A percentile compares a stretch with the other conserved stretches of the same genome.
phyloP scores from a whole-genome alignment of 2,797 vertebrate genomes.

The Alauda arvensis region DNA sequence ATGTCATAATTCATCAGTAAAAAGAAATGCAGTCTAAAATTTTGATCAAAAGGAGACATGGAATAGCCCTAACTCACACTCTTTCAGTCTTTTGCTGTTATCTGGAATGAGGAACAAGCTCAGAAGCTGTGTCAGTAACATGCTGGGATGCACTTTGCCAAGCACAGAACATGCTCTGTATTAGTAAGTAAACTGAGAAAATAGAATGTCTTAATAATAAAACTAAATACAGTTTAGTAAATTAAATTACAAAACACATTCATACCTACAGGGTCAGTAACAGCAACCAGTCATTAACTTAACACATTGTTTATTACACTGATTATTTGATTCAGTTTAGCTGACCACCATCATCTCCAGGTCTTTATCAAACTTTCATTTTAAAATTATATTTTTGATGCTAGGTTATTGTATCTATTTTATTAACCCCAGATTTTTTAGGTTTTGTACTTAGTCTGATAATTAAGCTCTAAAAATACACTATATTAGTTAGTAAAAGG shows the following conservation, averaged over 20 bases:
- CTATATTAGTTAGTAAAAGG: neutral
- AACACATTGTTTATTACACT: neutral
- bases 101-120: slow-evolving; percentile 22
- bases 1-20: neutral
- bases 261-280: neutral
- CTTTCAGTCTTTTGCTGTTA: neutral
- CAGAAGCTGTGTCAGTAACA: slow-evolving; percentile 46
- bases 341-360: neutral
- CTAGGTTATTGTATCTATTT: neutral
- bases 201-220: slow-evolving; percentile 9
- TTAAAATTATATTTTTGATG: neutral
- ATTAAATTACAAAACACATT: slow-evolving; percentile 20
- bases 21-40: neutral
- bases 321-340: neutral
- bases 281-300: neutral
- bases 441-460: neutral
- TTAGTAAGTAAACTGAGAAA: slow-evolving; percentile 43
- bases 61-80: neutral
- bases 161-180: slow-evolving; percentile 66
- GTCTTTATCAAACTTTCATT: neutral
- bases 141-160: slow-evolving; percentile 58
- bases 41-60: neutral
- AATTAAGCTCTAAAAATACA: neutral
- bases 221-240: slow-evolving; percentile 18
- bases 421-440: neutral